Conservation (phyloP, 2,113 vertebrate genomes). For the Pipra filicauda region DNA sequence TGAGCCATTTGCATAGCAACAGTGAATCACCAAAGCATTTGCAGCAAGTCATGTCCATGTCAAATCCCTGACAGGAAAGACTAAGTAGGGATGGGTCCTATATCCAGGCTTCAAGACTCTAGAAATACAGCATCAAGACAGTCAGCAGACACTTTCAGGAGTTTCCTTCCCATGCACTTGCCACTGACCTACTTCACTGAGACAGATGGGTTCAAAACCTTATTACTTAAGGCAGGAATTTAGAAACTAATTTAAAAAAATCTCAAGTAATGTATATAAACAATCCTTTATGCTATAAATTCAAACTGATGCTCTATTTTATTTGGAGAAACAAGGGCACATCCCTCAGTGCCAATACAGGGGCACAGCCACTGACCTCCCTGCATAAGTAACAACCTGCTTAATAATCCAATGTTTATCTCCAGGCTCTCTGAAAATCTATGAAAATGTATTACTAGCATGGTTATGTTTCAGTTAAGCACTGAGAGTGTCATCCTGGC, state of each 20-base stretch:
- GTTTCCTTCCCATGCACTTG: background rate
- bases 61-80: background rate
- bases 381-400: background rate
- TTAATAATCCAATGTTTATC: background rate
- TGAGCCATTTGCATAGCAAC: background rate
- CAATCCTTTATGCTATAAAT: background rate
- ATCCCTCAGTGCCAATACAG: background rate
- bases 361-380: background rate
- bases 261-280: background rate
- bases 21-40: background rate
- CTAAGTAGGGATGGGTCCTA: background rate
- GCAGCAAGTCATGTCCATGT: background rate
- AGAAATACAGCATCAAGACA: background rate
- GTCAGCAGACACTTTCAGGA: background rate
- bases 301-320: background rate
- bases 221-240: background rate
- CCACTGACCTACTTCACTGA: background rate
- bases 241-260: background rate
- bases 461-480: background rate
- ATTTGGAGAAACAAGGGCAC: background rate
- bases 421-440: background rate
- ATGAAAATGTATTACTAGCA: background rate
- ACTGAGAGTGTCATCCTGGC: background rate
- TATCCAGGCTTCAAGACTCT: background rate
- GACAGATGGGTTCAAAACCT: background rate